Percentiles rank a stretch among this genome's conserved stretches.
Conservation (phyloP, 2,888 invertebrate species). For the Dryobotodes eremita region DNA sequence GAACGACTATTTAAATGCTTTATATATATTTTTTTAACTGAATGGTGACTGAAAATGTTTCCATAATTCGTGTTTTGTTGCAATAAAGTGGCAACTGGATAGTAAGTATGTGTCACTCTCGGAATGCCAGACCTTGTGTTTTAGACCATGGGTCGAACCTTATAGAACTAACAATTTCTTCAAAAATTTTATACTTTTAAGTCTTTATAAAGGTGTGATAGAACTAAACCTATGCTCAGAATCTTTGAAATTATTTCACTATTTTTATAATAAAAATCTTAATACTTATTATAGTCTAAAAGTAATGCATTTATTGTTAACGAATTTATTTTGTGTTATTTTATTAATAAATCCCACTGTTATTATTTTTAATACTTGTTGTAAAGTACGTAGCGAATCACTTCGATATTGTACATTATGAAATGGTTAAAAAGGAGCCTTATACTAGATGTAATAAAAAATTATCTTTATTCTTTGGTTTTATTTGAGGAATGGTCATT, state of each 20-base stretch:
- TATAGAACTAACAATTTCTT: slow-evolving; percentile 21
- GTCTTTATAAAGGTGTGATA: slow-evolving; percentile 69
- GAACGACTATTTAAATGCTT: too few species aligned
- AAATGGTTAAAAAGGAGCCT: slow-evolving; percentile 74
- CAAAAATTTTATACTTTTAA: slow-evolving; percentile 56
- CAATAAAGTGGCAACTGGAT: too few species aligned
- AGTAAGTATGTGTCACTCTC: too few species aligned
- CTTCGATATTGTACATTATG: slow-evolving; percentile 74
- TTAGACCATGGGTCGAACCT: too few species aligned
- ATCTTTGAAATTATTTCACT: slow-evolving; percentile 75
- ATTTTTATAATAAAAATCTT: slow-evolving; percentile 78
- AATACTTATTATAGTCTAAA: slow-evolving; percentile 69
- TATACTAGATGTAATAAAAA: slow-evolving; percentile 77
- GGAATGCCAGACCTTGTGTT: too few species aligned
- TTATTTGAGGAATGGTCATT: slow-evolving; percentile 20
- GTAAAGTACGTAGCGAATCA: slow-evolving; percentile 71
- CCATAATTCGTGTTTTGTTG: too few species aligned
- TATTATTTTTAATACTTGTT: slow-evolving; percentile 76
- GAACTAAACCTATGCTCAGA: slow-evolving; percentile 78
- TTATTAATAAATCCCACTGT: slow-evolving; percentile 76
- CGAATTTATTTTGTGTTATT: slow-evolving; percentile 88
- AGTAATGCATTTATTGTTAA: slow-evolving; percentile 87
- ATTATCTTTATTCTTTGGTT: slow-evolving; percentile 64
- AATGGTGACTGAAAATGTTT: too few species aligned
- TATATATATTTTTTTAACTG: too few species aligned